Conservation (phyloP, 2,888 invertebrate species). For the Seladonia tumulorum region DNA sequence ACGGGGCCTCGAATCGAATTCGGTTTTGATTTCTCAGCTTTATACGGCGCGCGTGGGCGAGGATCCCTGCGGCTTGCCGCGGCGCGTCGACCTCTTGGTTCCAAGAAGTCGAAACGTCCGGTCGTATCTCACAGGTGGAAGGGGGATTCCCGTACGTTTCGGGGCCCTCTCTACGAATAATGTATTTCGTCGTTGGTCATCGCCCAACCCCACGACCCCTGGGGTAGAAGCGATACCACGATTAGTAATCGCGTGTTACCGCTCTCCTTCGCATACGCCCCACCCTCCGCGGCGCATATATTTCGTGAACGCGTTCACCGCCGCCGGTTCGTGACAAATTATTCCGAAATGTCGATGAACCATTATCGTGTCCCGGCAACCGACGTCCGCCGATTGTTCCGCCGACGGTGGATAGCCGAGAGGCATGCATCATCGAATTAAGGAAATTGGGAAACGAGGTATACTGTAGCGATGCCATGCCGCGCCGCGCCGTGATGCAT, state of each 20-base stretch:
- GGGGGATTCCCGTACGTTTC: conserved; percentile 67
- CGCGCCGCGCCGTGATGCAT: background rate
- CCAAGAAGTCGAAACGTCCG: conserved; percentile 76
- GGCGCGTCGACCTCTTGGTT: conserved; percentile 74
- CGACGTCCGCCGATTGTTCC: conserved; percentile 13
- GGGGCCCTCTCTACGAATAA: conserved; percentile 70
- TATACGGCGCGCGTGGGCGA: conserved; percentile 73
- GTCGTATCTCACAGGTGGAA: conserved; percentile 69
- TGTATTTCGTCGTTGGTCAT: conserved; percentile 73
- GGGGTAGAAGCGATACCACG: conserved; percentile 74
- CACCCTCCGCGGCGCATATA: conserved; percentile 24
- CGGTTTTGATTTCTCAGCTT: conserved; percentile 69
- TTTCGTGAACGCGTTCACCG: conserved; percentile 43
- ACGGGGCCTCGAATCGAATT: conserved; percentile 62
- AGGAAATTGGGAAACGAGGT: conserved; percentile 11
- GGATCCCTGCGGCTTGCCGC: conserved; percentile 72
- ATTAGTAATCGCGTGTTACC: conserved; percentile 75
- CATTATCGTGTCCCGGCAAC: conserved; percentile 38
- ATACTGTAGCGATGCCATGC: background rate
- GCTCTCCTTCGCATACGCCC: conserved; percentile 47
- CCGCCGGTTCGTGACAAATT: conserved; percentile 52
- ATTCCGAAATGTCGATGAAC: conserved; percentile 43
- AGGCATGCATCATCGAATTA: conserved; percentile 34
- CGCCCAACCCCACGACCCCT: conserved; percentile 70
- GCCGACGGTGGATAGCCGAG: conserved; percentile 9